These are phyloP conservation scores for Picus viridis DNA, from an alignment of 2,797 vertebrate genomes.

Conservation along the genomic window DNA sequence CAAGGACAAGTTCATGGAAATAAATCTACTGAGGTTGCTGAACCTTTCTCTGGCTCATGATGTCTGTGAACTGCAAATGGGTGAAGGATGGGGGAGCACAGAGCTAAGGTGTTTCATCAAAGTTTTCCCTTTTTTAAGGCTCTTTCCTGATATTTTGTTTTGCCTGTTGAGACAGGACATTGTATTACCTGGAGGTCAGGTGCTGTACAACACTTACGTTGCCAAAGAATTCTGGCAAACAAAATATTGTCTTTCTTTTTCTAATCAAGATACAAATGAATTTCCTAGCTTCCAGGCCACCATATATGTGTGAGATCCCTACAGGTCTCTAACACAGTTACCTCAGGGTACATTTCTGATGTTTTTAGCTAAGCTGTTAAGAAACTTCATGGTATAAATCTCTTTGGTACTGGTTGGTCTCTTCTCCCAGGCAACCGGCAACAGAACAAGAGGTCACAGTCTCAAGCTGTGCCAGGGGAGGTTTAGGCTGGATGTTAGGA, in stretches of 20 bases:
- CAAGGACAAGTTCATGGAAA: not conserved
- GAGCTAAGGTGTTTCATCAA: not conserved
- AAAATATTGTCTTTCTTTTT: not conserved
- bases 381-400: not conserved
- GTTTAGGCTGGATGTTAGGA: no score
- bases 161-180: not conserved
- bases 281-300: not conserved
- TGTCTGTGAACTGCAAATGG: not conserved
- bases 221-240: not conserved
- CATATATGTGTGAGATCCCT: not conserved
- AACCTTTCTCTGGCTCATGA: not conserved
- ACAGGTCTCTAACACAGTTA: not conserved
- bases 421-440: no score
- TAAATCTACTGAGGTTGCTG: not conserved
- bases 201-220: not conserved
- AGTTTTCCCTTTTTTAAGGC: not conserved
- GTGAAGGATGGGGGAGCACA: not conserved
- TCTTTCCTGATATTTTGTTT: not conserved
- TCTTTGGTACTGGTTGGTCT: not conserved
- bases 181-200: not conserved
- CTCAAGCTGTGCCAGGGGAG: no score
- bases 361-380: not conserved
- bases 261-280: not conserved
- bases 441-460: no score
- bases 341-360: not conserved